phyloP scores from a whole-genome alignment of 2,113 vertebrate species.

The Arenaria interpres region DNA sequence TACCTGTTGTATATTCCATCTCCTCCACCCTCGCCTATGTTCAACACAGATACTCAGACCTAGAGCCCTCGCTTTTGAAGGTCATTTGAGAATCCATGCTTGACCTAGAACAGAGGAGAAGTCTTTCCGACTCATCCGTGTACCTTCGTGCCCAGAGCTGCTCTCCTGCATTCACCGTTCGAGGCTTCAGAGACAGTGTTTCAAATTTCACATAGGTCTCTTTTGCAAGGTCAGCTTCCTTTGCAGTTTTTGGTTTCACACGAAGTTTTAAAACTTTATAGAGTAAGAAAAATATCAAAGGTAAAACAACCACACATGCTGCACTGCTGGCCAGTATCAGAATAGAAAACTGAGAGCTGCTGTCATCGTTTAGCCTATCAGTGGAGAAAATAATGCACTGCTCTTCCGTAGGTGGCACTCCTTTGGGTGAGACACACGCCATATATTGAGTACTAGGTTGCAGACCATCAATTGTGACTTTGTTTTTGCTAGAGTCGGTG shows the following conservation, averaged over 20 bases:
- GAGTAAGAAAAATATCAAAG: slow-evolving; percentile 85
- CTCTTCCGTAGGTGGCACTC: slow-evolving; percentile 77
- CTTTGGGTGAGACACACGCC: slow-evolving; percentile 88
- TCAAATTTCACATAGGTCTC: slow-evolving; percentile 97
- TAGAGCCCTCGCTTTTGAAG: slow-evolving; percentile 85
- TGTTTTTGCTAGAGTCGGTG: slow-evolving; percentile 81
- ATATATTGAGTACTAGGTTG: slow-evolving; percentile 84
- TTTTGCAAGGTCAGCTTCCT: slow-evolving; percentile 84
- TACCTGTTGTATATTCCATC: neutral
- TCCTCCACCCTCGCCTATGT: neutral
- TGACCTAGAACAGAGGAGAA: slow-evolving; percentile 88
- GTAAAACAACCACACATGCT: slow-evolving; percentile 81
- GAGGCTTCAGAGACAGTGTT: slow-evolving; percentile 86
- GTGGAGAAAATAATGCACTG: slow-evolving; percentile 93
- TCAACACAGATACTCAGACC: slow-evolving; percentile 87
- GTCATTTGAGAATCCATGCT: slow-evolving; percentile 91
- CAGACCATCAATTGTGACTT: slow-evolving; percentile 85
- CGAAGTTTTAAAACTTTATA: slow-evolving; percentile 89
- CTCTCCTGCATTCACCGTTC: slow-evolving; percentile 70
- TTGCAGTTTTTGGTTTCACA: slow-evolving; percentile 63
- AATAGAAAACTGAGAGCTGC: slow-evolving; percentile 65
- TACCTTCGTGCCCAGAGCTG: slow-evolving; percentile 87
- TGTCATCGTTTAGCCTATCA: slow-evolving; percentile 53
- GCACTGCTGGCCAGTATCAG: slow-evolving; percentile 78
- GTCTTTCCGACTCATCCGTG: slow-evolving; percentile 86